Conservation (phyloP, 2,888 invertebrate species). For the Aelia acuminata region DNA sequence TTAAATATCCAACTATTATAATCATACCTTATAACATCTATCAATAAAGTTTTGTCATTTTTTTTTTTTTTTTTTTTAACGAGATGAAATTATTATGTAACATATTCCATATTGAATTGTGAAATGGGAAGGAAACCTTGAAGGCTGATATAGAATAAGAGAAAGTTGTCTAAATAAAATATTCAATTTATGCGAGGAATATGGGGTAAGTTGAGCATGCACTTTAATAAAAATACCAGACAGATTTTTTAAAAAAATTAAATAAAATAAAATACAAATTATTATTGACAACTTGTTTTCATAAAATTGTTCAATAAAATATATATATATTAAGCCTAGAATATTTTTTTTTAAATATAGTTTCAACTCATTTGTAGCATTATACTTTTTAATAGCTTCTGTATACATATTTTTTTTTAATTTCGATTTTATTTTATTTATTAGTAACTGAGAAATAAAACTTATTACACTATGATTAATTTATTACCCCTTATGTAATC, state of each 20-base stretch:
- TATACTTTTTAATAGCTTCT: too few relatives aligned
- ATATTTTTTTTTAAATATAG: background rate
- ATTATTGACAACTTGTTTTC: background rate
- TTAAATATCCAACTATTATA: background rate
- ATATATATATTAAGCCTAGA: background rate
- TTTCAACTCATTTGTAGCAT: too few relatives aligned
- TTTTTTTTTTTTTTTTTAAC: too few relatives aligned
- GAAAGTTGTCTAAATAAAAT: slow-evolving; percentile 9
- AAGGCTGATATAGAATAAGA: background rate
- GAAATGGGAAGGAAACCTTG: background rate
- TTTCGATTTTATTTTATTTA: too few relatives aligned
- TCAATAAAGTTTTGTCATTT: too few relatives aligned
- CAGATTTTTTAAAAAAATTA: background rate
- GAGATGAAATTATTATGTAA: background rate
- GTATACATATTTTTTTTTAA: too few relatives aligned
- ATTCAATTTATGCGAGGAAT: background rate
- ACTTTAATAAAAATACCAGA: background rate
- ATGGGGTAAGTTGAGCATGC: background rate
- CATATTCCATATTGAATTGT: background rate
- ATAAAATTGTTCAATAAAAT: too few relatives aligned
- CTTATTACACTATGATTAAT: too few relatives aligned
- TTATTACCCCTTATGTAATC: too few relatives aligned
- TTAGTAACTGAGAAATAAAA: too few relatives aligned
- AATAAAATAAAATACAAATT: background rate
- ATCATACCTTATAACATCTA: background rate